phyloP scores from a whole-genome alignment of 2,797 vertebrate genomes.

The Anisognathus igniventris region DNA sequence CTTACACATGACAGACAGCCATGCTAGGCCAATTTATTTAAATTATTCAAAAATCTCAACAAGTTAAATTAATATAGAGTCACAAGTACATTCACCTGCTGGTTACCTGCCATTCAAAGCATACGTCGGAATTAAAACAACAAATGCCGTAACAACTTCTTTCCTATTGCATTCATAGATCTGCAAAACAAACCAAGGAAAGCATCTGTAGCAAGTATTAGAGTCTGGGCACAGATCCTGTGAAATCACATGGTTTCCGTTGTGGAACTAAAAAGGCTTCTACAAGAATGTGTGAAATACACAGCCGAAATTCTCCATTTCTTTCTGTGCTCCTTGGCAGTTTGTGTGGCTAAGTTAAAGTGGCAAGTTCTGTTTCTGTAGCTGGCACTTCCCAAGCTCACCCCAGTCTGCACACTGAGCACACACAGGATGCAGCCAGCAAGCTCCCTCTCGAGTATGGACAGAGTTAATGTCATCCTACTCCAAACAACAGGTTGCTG shows the following conservation, averaged over 20 bases:
- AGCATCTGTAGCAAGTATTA: constrained; percentile 21
- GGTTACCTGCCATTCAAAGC: neutral
- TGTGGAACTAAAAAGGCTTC: constrained; percentile 43
- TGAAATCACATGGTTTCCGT: constrained; percentile 15
- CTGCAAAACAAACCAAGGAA: constrained; percentile 27
- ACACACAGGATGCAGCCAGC: neutral
- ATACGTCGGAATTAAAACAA: neutral
- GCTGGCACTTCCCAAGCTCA: neutral
- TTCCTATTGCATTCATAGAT: neutral
- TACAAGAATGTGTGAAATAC: constrained; percentile 31
- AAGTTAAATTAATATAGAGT: neutral
- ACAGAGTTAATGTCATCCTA: neutral
- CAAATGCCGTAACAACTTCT: neutral
- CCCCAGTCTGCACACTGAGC: neutral
- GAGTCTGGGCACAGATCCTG: constrained; percentile 25
- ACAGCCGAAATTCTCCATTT: constrained; percentile 8
- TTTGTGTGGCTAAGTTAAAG: neutral
- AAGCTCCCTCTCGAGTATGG: neutral
- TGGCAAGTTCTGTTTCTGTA: neutral
- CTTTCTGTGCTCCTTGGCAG: constrained; percentile 42
- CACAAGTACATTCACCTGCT: neutral
- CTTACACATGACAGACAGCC: neutral
- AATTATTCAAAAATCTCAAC: neutral
- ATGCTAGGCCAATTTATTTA: neutral
- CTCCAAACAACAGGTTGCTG: constrained; percentile 23